Evolutionary conservation across 2,113 vertebrate species (phyloP), one percentile per base, ranked within the genome.

Genomic region (Gavia stellata): DNA sequence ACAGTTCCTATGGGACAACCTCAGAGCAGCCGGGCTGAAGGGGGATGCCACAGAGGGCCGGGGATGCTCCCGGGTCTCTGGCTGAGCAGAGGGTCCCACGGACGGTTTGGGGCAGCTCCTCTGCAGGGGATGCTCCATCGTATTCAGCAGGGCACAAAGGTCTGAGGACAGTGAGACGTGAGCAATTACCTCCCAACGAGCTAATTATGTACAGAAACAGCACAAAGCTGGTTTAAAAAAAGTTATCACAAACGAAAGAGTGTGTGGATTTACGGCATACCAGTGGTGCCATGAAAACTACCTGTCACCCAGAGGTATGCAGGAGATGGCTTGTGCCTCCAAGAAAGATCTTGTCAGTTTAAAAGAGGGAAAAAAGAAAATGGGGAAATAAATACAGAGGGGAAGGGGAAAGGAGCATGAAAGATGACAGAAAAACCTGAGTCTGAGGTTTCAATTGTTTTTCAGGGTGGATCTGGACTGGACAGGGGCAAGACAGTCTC

Each of bases 1-100:
- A 1, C 1, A 0, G 75, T 12, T 26, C 17, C 62, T 33, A 1
- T 16, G 38, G n/a, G 11, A 40, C 34, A 42, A 15, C 17, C n/a
- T 23, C 47, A 23, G 56, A 17, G 45, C 24, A 40, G 36, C 18
- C 26, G 6, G 44, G 19, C 38, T 0, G 8, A 25, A 20, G 12
- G 19, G 9, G 20, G 59, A 4, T 56, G 58, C 20, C 66, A 8
- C 0, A 0, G 38, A n/a, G 31, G 21, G 40, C 14, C 15, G 68
- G 31, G 47, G 31, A 14, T 10, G 44, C 65, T 53, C 17, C 40
- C 3, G 0, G 14, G 3, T 17, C 18, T 65, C 38, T 34, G 59
- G 23, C 13, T 45, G 29, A 38, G 58, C 25, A 26, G 19, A 38
- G 24, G 9, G 53, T 20, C 28, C 33, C 58, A 1, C 14, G 65